A percentile compares a stretch with the other conserved stretches of the same genome.
Evolutionary conservation across 2,888 invertebrate genomes (phyloP).

Genomic region (Cephus rjabovi): DNA sequence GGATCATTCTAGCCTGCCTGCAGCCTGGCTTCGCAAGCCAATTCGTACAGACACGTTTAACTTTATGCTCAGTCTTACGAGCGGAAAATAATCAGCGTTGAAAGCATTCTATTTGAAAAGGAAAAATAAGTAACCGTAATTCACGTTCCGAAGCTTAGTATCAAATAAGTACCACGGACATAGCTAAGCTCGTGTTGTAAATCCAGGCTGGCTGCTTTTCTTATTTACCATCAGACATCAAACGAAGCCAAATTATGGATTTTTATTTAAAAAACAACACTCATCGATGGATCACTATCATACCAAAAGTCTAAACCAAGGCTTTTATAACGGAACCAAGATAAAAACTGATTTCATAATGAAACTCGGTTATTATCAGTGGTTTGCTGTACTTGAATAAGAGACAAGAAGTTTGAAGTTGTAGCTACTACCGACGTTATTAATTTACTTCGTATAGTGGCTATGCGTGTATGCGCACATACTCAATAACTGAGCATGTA

Average conservation of each 20-base stretch:
- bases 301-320: neutral
- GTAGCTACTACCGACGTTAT: neutral
- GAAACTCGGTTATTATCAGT: neutral
- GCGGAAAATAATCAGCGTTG: neutral
- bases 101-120: neutral
- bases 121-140: no score
- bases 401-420: neutral
- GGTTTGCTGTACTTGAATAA: neutral
- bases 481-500: no score
- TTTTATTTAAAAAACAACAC: neutral
- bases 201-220: neutral
- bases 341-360: neutral
- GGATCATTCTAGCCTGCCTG: neutral
- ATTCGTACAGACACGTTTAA: neutral
- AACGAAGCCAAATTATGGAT: neutral
- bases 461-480: no score
- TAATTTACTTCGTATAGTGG: no score
- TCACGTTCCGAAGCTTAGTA: no score
- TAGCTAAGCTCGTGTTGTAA: neutral
- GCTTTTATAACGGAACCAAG: neutral
- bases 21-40: neutral
- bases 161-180: no score
- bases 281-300: neutral
- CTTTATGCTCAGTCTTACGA: neutral
- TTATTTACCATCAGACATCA: neutral